These are phyloP conservation scores for Reticulitermes lucifugus DNA, from an alignment of 2,888 invertebrate species.

Conservation along the genomic window DNA sequence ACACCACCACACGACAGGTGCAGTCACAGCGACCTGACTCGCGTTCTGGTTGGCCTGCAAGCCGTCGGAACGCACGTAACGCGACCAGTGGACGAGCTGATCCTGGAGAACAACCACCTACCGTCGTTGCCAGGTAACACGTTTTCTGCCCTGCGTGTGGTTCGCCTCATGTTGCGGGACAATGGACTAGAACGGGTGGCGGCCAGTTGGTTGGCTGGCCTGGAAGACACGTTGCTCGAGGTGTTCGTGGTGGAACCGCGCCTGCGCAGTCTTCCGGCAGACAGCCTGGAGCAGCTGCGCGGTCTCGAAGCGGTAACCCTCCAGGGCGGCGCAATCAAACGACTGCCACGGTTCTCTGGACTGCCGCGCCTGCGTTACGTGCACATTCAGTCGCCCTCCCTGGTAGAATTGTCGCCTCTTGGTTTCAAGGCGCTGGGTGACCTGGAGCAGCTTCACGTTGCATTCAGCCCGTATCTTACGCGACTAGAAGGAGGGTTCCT, in stretches of 20 bases:
- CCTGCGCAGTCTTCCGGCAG: constrained; percentile 80
- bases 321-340: constrained; percentile 80
- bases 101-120: constrained; percentile 87
- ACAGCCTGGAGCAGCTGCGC: constrained; percentile 79
- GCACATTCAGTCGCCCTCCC: constrained; percentile 48
- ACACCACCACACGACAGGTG: constrained; percentile 71
- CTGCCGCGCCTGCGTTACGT: constrained; percentile 79
- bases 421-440: constrained; percentile 78
- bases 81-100: constrained; percentile 84
- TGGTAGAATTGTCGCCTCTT: constrained; percentile 72
- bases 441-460: constrained; percentile 80
- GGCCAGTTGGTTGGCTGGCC: constrained; percentile 82
- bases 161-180: constrained; percentile 84
- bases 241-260: constrained; percentile 88
- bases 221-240: constrained; percentile 83
- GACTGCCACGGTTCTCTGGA: constrained; percentile 79
- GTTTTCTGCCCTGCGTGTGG: constrained; percentile 80
- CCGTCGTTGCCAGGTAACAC: constrained; percentile 79
- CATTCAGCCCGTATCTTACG: constrained; percentile 72
- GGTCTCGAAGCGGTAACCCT: constrained; percentile 86
- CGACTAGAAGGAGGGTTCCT: constrained; percentile 80
- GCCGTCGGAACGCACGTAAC: constrained; percentile 75
- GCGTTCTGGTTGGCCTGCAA: constrained; percentile 79
- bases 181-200: constrained; percentile 86
- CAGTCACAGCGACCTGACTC: constrained; percentile 88